Base-by-base conservation (phyloP, 2,113 vertebrate genomes). In the Brachyistius frenatus region DNA sequence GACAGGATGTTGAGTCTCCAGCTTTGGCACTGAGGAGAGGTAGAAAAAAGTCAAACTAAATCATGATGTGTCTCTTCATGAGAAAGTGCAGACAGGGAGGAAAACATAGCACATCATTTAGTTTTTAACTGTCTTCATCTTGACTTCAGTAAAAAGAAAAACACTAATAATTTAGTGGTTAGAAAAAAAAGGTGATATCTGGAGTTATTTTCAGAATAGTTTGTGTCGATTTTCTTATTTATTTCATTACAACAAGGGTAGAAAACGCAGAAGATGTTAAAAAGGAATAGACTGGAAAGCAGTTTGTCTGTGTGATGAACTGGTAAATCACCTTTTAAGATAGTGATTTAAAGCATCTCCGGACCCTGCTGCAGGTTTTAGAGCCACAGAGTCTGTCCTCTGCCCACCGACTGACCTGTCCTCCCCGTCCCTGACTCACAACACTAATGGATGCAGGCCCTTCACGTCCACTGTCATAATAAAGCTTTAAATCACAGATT, bases 381-480 rank as follows among this genome's bases (percentile, higher is more conserved):
- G 81, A 86, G 80, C 72, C 79, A 14, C 68, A 35, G 65, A 79
- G 83, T 86, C 88, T 75, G 86, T 62, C 76, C 62, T 75, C 53
- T 66, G 73, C 74, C 82, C 79, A 74, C 86, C 64, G 62, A 32
- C 72, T 49, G 86, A 81, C 78, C 77, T n/a, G 2, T 77, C 76
- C 65, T 66, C 82, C 66, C 50, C 73, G 11, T 31, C 62, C 52
- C 73, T 88, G 88, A 88, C 86, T 90, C 89, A 89, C 75, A 56
- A 11, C 60, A 44, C 15, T 88, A 87, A 89, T 86, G 84, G 83
- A 85, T 16, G 41, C 66, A 33, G 76, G 64, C 14, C 32, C 31
- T 84, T 56, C 68, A 33, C 82, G 78, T 87, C 80, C 55, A 5
- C 83, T 71, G 67, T 80, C 77, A 87, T 61, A 86, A 85, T 84